These are phyloP conservation scores for Umimayanthus chanpuru DNA, from an alignment of 92 coral and sea anemone genomes.

Conservation along the genomic window DNA sequence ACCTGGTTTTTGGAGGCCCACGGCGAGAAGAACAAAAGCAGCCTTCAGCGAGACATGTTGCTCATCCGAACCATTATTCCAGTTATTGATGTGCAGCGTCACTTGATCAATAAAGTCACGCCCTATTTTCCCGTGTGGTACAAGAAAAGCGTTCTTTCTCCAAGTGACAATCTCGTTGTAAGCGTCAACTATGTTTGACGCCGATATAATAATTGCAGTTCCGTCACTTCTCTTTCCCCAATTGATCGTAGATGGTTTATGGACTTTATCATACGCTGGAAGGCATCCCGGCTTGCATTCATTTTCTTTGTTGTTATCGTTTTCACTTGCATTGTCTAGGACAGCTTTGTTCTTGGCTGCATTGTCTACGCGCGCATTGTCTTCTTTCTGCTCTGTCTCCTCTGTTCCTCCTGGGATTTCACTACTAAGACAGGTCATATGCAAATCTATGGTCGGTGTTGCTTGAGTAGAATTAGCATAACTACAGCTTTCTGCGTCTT, in stretches of 20 bases:
- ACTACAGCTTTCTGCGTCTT: no score
- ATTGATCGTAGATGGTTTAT: slow-evolving; percentile 28
- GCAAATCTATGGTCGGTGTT: slow-evolving; percentile 39
- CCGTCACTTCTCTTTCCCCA: slow-evolving; percentile 36
- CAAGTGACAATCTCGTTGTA: slow-evolving; percentile 40
- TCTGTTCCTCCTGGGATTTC: slow-evolving; percentile 44
- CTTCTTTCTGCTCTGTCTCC: slow-evolving; percentile 34
- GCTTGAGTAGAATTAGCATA: no score
- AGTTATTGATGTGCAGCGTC: no score
- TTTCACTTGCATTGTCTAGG: neutral
- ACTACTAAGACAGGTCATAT: slow-evolving; percentile 21
- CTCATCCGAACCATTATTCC: no score
- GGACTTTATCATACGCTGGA: neutral
- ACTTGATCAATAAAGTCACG: no score
- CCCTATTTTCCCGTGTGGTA: slow-evolving; percentile 13
- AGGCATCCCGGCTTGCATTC: slow-evolving; percentile 30
- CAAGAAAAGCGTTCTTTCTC: slow-evolving; percentile 1
- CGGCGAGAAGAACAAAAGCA: neutral
- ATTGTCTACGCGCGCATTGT: slow-evolving; percentile 20
- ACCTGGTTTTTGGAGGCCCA: slow-evolving; percentile 27
- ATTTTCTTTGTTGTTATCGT: neutral
- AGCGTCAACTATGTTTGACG: slow-evolving; percentile 37
- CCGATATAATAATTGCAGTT: slow-evolving; percentile 36
- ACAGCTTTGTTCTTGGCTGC: neutral
- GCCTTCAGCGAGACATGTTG: neutral